Evolutionary conservation across 2,113 vertebrate species (phyloP).

Genomic region (Xerus inauris): DNA sequence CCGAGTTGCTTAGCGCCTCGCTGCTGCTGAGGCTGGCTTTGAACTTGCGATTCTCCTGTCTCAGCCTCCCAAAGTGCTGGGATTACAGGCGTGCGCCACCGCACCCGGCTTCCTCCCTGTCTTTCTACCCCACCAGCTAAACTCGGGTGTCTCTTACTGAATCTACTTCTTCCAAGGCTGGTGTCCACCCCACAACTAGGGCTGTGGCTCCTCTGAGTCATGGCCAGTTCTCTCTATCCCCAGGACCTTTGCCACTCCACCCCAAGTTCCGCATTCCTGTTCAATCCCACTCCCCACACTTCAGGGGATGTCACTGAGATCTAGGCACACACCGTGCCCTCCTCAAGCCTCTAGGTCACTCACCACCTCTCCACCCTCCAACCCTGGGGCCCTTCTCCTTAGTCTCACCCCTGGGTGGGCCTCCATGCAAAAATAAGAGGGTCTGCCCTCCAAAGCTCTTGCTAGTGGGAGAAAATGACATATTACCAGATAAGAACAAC

Average conservation of each 20-base stretch:
- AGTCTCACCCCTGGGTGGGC: not conserved
- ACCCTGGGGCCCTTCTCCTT: no score
- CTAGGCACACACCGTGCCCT: not conserved
- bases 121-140: not conserved
- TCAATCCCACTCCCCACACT: not conserved
- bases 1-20: no score
- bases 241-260: not conserved
- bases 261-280: rapidly evolving
- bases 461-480: not conserved
- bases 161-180: not conserved
- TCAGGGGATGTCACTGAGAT: not conserved
- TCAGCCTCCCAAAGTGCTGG: no score
- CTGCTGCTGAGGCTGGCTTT: no score
- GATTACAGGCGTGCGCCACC: no score
- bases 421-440: not conserved
- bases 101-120: not conserved
- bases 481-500: not conserved
- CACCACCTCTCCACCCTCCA: not conserved
- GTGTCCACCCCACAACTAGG: not conserved
- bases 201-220: not conserved
- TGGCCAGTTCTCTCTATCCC: not conserved
- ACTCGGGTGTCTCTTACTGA: not conserved
- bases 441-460: not conserved
- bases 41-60: no score
- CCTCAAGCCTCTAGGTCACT: no score